Base-by-base conservation (phyloP, 2,797 vertebrate genomes). In the Malacoraja senta region DNA sequence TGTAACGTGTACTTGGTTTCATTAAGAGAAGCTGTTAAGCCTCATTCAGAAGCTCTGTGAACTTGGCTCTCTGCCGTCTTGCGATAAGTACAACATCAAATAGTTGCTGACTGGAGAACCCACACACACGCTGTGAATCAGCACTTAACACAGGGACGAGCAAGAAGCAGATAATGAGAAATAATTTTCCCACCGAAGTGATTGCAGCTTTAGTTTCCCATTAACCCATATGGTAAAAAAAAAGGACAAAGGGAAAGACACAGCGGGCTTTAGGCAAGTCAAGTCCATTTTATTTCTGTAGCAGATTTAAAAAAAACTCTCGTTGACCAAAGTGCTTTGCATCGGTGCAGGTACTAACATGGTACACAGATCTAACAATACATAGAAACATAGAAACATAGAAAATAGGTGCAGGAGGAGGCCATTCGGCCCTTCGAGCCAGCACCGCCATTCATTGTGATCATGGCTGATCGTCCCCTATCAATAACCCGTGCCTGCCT, bases 31-130 rank as follows among this genome's bases (percentile, higher is more conserved):
- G 35, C 26, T 76, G 90, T n/a, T 58, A 76, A 76, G 76, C 72
- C n/a, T 35, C 71, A n/a, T 71, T 71, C 65, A 32, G 61, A 88
- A 68, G 17, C 65, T 88, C 19, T 29, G 38, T 26, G 21, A 74
- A 92, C 61, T 26, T n/a, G 26, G 19, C 71, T 13, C 35, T 12
- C 90, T 92, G 90, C 10, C 21, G 8, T 29, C 26, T 58, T 58
- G 26, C 29, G 90, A 91, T 92, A 76, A 92, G 90, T 76, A 92
- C 74, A 92, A 76, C 72, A 92, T 76, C 44, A 53, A 88, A 68
- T 35, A 44, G 24, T 7, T 53, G 38, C 35, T 58, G 68, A 92
- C 19, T 74, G 3, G 32, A 74, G 88, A 1, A 63, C 0, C 58
- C 63, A 91, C 17, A 15, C 44, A 3, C 90, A 58, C 13, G 1